These are phyloP conservation scores for Theodoxus fluviatilis DNA, from an alignment of 2,888 invertebrate genomes.

Conservation along the genomic window DNA sequence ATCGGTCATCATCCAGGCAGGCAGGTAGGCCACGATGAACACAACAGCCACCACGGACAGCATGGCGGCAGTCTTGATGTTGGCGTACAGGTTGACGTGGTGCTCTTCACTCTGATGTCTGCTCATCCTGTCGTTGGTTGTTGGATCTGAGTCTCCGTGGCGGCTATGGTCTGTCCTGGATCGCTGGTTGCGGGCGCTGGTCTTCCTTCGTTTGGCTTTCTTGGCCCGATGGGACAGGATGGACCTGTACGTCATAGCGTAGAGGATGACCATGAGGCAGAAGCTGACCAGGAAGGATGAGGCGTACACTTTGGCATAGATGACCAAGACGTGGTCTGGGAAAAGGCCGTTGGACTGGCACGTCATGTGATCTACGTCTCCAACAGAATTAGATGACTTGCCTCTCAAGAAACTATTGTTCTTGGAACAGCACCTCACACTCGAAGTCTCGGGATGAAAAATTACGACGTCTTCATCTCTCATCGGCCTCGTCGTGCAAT, in stretches of 20 bases:
- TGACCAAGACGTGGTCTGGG: no score
- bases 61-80: constrained; percentile 63
- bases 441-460: no score
- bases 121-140: no score
- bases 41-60: constrained; percentile 63
- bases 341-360: no score
- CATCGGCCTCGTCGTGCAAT: no score
- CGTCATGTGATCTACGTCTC: no score
- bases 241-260: constrained; percentile 46
- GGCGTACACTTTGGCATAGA: constrained; percentile 42
- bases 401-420: no score
- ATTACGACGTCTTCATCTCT: no score
- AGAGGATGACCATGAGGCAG: constrained; percentile 45
- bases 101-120: neutral
- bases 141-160: no score
- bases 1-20: constrained; percentile 58
- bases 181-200: constrained; percentile 19
- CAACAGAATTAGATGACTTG: no score
- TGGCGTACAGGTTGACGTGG: constrained; percentile 45
- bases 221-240: constrained; percentile 38
- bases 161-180: no score
- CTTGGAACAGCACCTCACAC: no score
- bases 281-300: constrained; percentile 42
- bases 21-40: constrained; percentile 60
- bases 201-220: constrained; percentile 27